Evolutionary conservation across 1,140 invertebrate species (phyloP).

Genomic region (Bathynomus jamesi): DNA sequence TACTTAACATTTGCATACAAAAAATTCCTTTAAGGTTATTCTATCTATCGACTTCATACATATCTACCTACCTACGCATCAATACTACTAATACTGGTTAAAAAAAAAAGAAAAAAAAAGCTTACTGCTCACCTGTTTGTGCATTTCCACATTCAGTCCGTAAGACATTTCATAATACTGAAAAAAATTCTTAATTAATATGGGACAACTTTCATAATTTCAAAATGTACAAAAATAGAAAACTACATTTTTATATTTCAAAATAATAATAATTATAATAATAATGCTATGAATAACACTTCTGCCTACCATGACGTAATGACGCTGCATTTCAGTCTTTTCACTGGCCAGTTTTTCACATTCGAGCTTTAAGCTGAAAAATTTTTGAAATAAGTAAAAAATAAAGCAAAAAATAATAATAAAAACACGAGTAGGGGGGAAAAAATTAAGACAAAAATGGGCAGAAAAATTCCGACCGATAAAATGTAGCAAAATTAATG

Average conservation of each 20-base stretch:
- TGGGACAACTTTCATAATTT: too few species aligned
- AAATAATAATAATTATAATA: slow-evolving; percentile 1
- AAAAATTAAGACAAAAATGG: too few species aligned
- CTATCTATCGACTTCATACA: not conserved
- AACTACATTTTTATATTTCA: not conserved
- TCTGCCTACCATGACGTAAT: slow-evolving; percentile 87
- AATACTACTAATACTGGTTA: not conserved
- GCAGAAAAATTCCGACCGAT: too few species aligned
- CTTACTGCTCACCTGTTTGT: slow-evolving; percentile 81
- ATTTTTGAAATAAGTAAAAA: too few species aligned
- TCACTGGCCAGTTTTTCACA: slow-evolving; percentile 87
- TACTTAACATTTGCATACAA: too few species aligned
- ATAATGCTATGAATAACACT: not conserved
- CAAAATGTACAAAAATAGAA: not conserved
- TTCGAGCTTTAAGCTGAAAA: slow-evolving; percentile 48
- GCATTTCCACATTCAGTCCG: slow-evolving; percentile 98
- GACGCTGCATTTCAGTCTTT: slow-evolving; percentile 95
- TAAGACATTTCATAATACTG: slow-evolving; percentile 99
- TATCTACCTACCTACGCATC: not conserved
- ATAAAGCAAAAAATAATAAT: too few species aligned
- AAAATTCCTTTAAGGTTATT: slow-evolving; percentile 20
- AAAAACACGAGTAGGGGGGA: too few species aligned
- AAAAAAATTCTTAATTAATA: too few species aligned
- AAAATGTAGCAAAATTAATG: too few species aligned
- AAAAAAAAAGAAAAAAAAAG: slow-evolving; percentile 16